phyloP scores from a whole-genome alignment of 2,797 vertebrate species.

The Cuculus canorus region DNA sequence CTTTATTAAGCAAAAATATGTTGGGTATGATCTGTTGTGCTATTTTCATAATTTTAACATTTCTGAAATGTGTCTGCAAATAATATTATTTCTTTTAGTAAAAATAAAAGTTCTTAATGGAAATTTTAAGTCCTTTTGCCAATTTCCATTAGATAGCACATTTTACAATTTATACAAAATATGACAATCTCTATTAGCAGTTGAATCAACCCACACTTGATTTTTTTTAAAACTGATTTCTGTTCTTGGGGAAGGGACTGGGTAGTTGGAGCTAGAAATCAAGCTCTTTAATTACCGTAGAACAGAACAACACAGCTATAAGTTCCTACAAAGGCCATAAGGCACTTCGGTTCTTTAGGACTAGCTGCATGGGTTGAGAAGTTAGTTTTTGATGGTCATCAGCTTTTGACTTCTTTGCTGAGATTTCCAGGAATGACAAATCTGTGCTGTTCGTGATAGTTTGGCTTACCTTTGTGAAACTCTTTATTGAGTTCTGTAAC shows the following conservation, averaged over 20 bases:
- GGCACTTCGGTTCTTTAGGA: not conserved
- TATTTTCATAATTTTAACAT: not conserved
- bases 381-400: not conserved
- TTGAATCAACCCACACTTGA: not conserved
- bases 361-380: not conserved
- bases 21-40: not conserved
- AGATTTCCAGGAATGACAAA: not conserved
- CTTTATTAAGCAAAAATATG: not conserved
- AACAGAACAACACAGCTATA: not conserved
- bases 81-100: conserved; percentile 20
- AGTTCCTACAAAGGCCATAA: not conserved
- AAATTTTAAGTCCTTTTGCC: not conserved
- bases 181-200: not conserved
- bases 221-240: not conserved
- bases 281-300: not conserved
- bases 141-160: not conserved
- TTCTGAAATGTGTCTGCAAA: not conserved
- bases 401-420: not conserved
- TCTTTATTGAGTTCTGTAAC: not conserved
- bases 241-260: not conserved
- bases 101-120: not conserved
- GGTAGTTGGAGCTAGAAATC: not conserved
- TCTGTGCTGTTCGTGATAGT: not conserved
- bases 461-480: not conserved
- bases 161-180: not conserved